These are phyloP conservation scores for Agrotis exclamationis DNA, from an alignment of 2,888 invertebrate genomes.

Conservation along the genomic window DNA sequence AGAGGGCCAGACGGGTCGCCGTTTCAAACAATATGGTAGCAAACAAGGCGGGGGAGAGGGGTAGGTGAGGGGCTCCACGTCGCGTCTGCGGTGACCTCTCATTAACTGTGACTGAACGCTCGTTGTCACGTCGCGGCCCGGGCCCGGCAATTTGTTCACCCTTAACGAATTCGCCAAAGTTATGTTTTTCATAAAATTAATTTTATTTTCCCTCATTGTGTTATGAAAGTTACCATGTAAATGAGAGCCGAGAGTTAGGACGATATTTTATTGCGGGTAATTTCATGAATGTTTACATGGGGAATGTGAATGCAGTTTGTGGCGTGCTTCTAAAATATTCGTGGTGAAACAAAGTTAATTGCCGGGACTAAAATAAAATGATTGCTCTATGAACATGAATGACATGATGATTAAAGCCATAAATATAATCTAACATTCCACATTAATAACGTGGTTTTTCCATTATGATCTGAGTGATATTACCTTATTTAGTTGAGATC, in stretches of 20 bases:
- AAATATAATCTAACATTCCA: slow-evolving; percentile 8
- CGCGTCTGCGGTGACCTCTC: slow-evolving; percentile 79
- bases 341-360: slow-evolving; percentile 30
- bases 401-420: slow-evolving; percentile 5
- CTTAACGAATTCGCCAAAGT: slow-evolving; percentile 81
- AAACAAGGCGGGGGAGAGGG: slow-evolving; percentile 64
- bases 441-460: slow-evolving; percentile 4
- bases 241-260: slow-evolving; percentile 67
- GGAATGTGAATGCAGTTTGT: slow-evolving; percentile 51
- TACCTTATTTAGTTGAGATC: slow-evolving; percentile 15
- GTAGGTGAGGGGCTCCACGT: slow-evolving; percentile 55
- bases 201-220: slow-evolving; percentile 78
- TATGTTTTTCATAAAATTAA: slow-evolving; percentile 84
- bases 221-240: slow-evolving; percentile 70
- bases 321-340: slow-evolving; percentile 43
- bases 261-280: slow-evolving; percentile 58
- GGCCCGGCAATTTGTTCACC: slow-evolving; percentile 81
- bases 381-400: slow-evolving; percentile 1
- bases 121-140: slow-evolving; percentile 82
- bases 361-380: slow-evolving; percentile 27
- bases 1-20: slow-evolving; percentile 67
- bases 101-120: slow-evolving; percentile 82
- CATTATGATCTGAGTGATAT: slow-evolving; percentile 15
- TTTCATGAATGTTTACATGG: slow-evolving; percentile 56
- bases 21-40: slow-evolving; percentile 73